Percentiles rank a stretch among this genome's conserved stretches.
phyloP scores from a whole-genome alignment of 2,797 vertebrate species.

The Aplochiton taeniatus region DNA sequence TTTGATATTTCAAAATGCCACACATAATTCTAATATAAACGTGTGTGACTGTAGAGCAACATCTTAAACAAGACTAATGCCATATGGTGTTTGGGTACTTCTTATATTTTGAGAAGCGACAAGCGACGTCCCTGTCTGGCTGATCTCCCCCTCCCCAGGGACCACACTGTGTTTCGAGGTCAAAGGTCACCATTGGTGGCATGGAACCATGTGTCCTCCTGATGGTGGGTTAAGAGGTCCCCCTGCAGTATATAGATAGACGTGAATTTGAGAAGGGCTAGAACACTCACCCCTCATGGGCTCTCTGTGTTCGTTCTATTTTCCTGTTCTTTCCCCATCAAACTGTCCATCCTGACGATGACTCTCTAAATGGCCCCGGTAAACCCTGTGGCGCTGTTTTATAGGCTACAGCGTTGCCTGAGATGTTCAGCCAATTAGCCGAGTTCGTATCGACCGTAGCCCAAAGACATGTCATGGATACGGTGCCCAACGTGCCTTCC shows the following conservation, averaged over 20 bases:
- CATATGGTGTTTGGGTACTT: too few species aligned
- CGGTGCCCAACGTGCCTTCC: conserved; percentile 11
- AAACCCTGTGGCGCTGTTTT: neutral
- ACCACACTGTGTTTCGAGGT: neutral
- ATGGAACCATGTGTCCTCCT: too few species aligned
- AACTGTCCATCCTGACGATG: neutral
- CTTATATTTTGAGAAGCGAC: too few species aligned
- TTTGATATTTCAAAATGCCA: too few species aligned
- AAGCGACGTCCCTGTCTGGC: too few species aligned
- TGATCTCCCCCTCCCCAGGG: neutral
- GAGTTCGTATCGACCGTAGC: neutral
- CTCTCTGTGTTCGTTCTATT: conserved; percentile 50
- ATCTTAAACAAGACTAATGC: too few species aligned
- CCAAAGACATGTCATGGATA: conserved; percentile 14
- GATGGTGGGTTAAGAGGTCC: neutral
- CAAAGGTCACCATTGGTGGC: too few species aligned
- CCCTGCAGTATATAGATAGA: conserved; percentile 6
- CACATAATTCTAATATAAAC: too few species aligned
- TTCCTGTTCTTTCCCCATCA: neutral
- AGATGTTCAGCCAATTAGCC: conserved; percentile 2
- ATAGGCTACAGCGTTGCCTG: conserved; percentile 10
- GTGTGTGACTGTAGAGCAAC: too few species aligned
- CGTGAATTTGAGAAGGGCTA: conserved; percentile 71
- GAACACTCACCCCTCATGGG: conserved; percentile 52
- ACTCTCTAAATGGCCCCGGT: conserved; percentile 22